These are phyloP conservation scores for Myoxocephalus aenaeus DNA, from an alignment of 2,797 vertebrate species.

Conservation along the genomic window DNA sequence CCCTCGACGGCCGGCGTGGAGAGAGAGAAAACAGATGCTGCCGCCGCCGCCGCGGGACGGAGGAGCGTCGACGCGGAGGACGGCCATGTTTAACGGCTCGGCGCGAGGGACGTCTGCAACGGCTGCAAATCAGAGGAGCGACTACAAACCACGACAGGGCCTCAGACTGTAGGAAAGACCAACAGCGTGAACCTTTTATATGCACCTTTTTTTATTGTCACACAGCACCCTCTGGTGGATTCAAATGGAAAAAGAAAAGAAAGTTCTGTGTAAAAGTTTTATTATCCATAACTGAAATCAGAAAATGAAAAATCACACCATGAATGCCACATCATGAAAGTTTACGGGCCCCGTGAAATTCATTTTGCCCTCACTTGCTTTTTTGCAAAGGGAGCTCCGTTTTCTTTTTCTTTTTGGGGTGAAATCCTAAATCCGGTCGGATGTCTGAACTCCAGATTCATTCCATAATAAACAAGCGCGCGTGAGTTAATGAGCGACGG, in stretches of 20 bases:
- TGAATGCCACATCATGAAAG: background rate
- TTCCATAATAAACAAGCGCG: constrained; percentile 57
- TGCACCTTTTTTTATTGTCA: constrained; percentile 10
- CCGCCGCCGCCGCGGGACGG: constrained; percentile 3
- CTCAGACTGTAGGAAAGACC: background rate
- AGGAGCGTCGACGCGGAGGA: background rate
- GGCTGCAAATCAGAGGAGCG: background rate
- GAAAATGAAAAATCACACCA: constrained; percentile 20
- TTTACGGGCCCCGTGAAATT: background rate
- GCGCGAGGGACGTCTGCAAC: constrained; percentile 21
- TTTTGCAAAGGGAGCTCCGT: background rate
- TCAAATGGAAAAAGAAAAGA: background rate
- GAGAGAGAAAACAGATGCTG: constrained; percentile 56
- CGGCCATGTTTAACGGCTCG: too few relatives aligned
- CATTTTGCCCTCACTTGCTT: background rate
- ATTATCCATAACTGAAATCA: constrained; percentile 39
- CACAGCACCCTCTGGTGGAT: constrained; percentile 60
- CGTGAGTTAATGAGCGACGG: constrained; percentile 69
- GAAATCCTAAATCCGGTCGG: constrained; percentile 10
- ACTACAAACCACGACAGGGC: background rate
- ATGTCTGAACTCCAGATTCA: constrained; percentile 33
- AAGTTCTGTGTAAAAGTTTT: background rate
- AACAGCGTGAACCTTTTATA: background rate
- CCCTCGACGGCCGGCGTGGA: constrained; percentile 10
- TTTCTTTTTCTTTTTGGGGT: background rate